Evolutionary conservation across 2,888 invertebrate genomes (phyloP).

Genomic region (Xestobium rufovillosum): DNA sequence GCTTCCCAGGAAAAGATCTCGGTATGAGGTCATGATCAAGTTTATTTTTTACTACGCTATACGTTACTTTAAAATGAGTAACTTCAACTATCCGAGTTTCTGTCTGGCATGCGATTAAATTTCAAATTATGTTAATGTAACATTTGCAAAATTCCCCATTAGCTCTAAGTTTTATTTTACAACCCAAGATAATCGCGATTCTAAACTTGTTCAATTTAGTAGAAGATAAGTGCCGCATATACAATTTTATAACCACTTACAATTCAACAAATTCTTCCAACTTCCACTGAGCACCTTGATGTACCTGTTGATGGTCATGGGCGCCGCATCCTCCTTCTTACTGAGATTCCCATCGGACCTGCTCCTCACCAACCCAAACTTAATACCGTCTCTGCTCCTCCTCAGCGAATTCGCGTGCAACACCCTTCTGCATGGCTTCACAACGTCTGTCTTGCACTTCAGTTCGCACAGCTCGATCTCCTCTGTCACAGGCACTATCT

Average conservation of each 20-base stretch:
- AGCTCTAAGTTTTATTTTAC: too few relatives aligned
- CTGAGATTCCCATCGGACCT: slow-evolving; percentile 65
- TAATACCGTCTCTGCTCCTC: slow-evolving; percentile 28
- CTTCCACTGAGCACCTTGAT: slow-evolving; percentile 68
- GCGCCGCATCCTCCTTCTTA: slow-evolving; percentile 32
- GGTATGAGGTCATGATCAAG: too few relatives aligned
- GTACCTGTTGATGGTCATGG: slow-evolving; percentile 55
- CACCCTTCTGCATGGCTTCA: slow-evolving; percentile 31
- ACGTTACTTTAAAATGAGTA: too few relatives aligned
- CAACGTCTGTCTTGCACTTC: slow-evolving; percentile 21
- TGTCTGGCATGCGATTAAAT: too few relatives aligned
- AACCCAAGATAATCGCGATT: slow-evolving; percentile 1
- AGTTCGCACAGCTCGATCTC: slow-evolving; percentile 31
- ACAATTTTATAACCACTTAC: slow-evolving; percentile 50
- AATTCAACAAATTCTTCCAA: slow-evolving; percentile 71
- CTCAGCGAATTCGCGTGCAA: slow-evolving; percentile 46
- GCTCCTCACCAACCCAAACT: slow-evolving; percentile 52
- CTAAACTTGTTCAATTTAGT: background rate
- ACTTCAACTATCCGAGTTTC: too few relatives aligned
- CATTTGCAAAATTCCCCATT: too few relatives aligned
- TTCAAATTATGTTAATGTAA: too few relatives aligned
- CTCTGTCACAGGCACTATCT: slow-evolving; percentile 31
- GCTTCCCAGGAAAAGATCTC: too few relatives aligned
- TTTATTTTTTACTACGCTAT: too few relatives aligned
- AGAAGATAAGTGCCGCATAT: background rate